Evolutionary conservation across 2,113 vertebrate genomes (phyloP).

Genomic region (Picathartes gymnocephalus): DNA sequence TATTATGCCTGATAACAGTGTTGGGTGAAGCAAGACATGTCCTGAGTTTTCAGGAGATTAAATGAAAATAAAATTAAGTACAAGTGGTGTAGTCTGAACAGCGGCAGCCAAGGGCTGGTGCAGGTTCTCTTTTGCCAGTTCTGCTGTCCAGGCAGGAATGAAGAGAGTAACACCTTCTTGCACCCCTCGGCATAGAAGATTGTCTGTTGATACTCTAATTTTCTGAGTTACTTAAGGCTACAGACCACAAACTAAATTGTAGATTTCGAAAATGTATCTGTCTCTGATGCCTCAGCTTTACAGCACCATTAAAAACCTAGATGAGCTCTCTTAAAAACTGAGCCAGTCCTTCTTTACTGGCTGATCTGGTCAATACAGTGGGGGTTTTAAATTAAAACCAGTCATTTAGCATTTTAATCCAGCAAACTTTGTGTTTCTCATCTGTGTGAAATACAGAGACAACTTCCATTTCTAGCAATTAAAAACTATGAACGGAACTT

Average conservation of each 20-base stretch:
- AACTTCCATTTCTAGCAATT: constrained; percentile 8
- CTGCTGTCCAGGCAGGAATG: background rate
- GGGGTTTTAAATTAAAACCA: background rate
- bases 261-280: background rate
- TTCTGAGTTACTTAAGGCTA: background rate
- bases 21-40: background rate
- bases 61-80: background rate
- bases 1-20: background rate
- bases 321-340: background rate
- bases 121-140: background rate
- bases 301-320: background rate
- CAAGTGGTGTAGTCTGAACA: background rate
- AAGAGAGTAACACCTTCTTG: background rate
- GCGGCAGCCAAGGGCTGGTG: background rate
- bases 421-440: background rate
- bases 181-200: background rate
- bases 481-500: background rate
- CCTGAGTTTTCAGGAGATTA: background rate
- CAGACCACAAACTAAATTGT: background rate
- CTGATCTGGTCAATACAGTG: background rate
- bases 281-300: background rate
- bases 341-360: background rate
- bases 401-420: background rate
- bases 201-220: background rate
- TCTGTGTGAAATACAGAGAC: background rate